Evolutionary conservation across 1,140 invertebrate species (phyloP).

Genomic region (Pristionchus pacificus): DNA sequence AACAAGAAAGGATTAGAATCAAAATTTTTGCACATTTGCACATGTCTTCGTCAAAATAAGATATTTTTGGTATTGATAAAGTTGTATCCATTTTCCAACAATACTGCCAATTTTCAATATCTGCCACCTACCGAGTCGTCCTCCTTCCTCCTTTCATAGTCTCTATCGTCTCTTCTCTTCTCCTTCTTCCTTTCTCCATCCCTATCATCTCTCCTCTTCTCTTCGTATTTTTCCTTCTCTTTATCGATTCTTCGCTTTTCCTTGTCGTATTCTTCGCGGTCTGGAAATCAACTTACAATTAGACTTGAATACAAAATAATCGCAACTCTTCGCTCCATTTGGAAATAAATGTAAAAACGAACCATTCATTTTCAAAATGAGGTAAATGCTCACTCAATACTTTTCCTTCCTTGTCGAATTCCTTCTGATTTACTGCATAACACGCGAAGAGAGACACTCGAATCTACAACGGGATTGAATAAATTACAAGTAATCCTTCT

Average conservation of each 20-base stretch:
- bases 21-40: not conserved
- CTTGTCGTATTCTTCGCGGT: slow-evolving; percentile 20
- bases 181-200: not conserved
- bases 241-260: slow-evolving; percentile 9
- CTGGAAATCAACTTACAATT: too few species aligned
- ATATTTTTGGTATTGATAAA: too few species aligned
- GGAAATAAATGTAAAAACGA: too few species aligned
- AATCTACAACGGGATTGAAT: not conserved
- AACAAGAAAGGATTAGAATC: not conserved
- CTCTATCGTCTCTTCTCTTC: slow-evolving; percentile 11
- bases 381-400: not conserved
- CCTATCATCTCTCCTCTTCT: not conserved
- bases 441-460: not conserved
- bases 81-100: too few species aligned
- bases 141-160: slow-evolving; percentile 5
- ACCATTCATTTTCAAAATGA: not conserved
- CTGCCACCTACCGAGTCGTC: not conserved
- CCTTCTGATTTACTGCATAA: not conserved
- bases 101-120: too few species aligned
- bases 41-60: too few species aligned
- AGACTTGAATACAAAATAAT: too few species aligned
- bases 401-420: not conserved
- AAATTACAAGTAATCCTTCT: too few species aligned
- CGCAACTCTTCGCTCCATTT: too few species aligned
- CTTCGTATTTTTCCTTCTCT: slow-evolving; percentile 7